Evolutionary conservation across 2,888 invertebrate genomes (phyloP).

Genomic region (Biston stratarius): DNA sequence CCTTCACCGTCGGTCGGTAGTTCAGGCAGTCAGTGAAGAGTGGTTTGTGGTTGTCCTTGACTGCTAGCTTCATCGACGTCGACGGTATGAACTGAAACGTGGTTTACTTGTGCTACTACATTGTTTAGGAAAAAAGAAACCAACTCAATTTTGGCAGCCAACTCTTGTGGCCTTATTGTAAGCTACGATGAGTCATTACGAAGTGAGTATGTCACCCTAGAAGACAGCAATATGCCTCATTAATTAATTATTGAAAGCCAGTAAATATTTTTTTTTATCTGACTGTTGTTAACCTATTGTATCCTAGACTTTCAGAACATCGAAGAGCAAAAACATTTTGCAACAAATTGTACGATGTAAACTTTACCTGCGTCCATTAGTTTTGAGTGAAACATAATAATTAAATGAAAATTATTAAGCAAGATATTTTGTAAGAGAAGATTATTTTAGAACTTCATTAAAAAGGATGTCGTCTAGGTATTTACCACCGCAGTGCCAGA

Average conservation of each 20-base stretch:
- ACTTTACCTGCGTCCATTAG: constrained; percentile 28
- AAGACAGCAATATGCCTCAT: too few species aligned
- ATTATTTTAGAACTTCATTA: constrained; percentile 9
- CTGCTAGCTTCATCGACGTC: constrained; percentile 72
- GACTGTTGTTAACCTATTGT: not conserved
- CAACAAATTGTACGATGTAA: not conserved
- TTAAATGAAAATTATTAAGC: constrained; percentile 35
- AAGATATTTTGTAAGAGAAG: constrained; percentile 29
- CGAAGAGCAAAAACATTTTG: not conserved
- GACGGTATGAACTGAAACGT: constrained; percentile 76
- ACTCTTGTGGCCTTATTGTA: not conserved
- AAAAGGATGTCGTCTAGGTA: too few species aligned
- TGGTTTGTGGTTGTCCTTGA: constrained; percentile 94
- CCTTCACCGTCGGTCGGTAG: constrained; percentile 93
- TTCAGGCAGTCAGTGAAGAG: constrained; percentile 93
- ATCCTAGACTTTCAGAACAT: not conserved
- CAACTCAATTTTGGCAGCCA: not conserved
- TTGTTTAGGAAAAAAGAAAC: constrained; percentile 48
- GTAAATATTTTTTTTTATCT: too few species aligned
- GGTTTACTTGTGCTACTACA: constrained; percentile 63
- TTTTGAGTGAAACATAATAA: constrained; percentile 17
- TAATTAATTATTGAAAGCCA: too few species aligned
- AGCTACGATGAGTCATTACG: not conserved
- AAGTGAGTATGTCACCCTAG: not conserved
- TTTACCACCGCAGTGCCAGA: too few species aligned